phyloP scores from a whole-genome alignment of 2,797 vertebrate genomes.

The Danio choprae region DNA sequence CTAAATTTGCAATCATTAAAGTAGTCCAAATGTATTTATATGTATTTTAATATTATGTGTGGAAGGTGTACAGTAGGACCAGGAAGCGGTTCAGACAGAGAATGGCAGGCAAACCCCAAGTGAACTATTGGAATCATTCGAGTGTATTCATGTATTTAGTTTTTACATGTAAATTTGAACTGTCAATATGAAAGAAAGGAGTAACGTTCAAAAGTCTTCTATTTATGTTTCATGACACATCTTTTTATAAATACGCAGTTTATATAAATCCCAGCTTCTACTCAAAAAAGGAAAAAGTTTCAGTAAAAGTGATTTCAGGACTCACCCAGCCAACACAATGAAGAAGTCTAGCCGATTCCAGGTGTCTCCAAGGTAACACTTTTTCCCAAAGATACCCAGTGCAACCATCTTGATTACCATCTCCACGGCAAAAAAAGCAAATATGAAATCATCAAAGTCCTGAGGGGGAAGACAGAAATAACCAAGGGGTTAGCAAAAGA shows the following conservation, averaged over 20 bases:
- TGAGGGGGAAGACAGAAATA: slow-evolving; percentile 62
- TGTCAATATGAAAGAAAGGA: neutral
- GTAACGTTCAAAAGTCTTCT: neutral
- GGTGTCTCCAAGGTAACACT: slow-evolving; percentile 97
- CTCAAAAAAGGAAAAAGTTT: neutral
- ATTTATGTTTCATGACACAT: neutral
- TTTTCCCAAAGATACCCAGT: slow-evolving; percentile 96
- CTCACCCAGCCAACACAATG: slow-evolving; percentile 97
- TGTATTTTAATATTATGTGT: too few relatives aligned
- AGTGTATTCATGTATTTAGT: neutral
- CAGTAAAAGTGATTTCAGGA: slow-evolving; percentile 24
- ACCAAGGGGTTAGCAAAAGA: slow-evolving; percentile 12
- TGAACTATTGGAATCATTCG: too few relatives aligned
- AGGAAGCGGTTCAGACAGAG: too few relatives aligned
- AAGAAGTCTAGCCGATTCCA: slow-evolving; percentile 99
- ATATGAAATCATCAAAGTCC: slow-evolving; percentile 97
- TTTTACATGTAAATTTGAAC: neutral
- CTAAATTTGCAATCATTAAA: too few relatives aligned
- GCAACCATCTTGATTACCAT: slow-evolving; percentile 99
- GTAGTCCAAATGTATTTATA: too few relatives aligned
- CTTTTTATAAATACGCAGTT: too few relatives aligned
- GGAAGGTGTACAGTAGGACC: too few relatives aligned
- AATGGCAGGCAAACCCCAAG: too few relatives aligned
- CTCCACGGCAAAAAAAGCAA: slow-evolving; percentile 98
- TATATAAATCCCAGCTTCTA: neutral